Percentiles rank a stretch among this genome's conserved stretches.
phyloP scores from a whole-genome alignment of 2,888 invertebrate species.

The Hypercompe scribonia region DNA sequence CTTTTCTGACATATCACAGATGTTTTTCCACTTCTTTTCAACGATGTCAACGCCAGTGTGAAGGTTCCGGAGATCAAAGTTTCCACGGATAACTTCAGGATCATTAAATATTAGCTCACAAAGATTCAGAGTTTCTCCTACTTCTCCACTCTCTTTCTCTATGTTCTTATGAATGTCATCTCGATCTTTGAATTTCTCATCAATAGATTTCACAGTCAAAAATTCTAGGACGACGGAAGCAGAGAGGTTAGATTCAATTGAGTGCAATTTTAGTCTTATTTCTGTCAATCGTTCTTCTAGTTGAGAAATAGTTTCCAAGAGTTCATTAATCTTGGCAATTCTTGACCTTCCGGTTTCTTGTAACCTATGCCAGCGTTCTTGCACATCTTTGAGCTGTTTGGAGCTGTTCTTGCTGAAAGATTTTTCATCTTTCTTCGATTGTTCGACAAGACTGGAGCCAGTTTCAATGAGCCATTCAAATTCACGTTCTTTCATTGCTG shows the following conservation, averaged over 20 bases:
- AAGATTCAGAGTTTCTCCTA: conserved; percentile 92
- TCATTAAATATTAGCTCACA: conserved; percentile 92
- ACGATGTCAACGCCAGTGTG: conserved; percentile 89
- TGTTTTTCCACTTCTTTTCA: conserved; percentile 92
- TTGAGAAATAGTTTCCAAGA: conserved; percentile 89
- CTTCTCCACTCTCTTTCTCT: conserved; percentile 91
- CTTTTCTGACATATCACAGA: conserved; percentile 91
- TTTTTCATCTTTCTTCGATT: conserved; percentile 88
- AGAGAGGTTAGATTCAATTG: conserved; percentile 90
- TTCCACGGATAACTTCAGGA: conserved; percentile 90
- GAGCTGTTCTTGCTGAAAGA: conserved; percentile 82
- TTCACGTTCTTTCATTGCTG: conserved; percentile 91
- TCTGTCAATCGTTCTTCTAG: conserved; percentile 91
- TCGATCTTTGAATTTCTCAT: conserved; percentile 90
- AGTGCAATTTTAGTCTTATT: conserved; percentile 90
- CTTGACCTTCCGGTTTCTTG: conserved; percentile 89
- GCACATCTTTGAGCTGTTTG: conserved; percentile 87
- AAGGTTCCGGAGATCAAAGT: conserved; percentile 90
- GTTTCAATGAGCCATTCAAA: conserved; percentile 91
- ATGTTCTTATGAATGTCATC: conserved; percentile 91
- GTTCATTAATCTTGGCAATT: conserved; percentile 90
- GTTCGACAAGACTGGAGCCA: conserved; percentile 88
- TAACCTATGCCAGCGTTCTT: conserved; percentile 90
- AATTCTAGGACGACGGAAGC: conserved; percentile 90
- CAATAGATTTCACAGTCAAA: conserved; percentile 88